Evolutionary conservation across 2,888 invertebrate species (phyloP), one percentile per base, ranked within the genome.

Genomic region (Panopea generosa): DNA sequence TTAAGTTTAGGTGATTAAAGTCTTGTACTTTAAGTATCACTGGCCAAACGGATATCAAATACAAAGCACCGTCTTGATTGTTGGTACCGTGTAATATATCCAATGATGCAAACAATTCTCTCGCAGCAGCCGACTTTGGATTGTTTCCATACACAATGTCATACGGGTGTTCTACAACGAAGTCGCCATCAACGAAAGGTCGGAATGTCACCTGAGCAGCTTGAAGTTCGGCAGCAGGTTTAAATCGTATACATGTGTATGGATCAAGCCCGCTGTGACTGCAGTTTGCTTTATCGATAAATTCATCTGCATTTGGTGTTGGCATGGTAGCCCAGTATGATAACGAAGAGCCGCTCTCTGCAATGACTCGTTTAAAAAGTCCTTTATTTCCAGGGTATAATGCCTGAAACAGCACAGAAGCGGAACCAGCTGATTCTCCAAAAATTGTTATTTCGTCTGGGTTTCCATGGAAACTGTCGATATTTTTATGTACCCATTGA

Each of bases 401-500:
- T 2, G 76, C 65, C 50, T 80, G 76, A 16, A 55, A 63, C 49
- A 71, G n/a, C 9, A 73, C 76, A 20, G 72, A 68, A 22, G 63
- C 57, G 1, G 62, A 52, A 2, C 80, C 80, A 11, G 80, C 80
- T 1, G 76, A 77, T 45, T 73, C 70, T 14, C 80, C 80, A 50
- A 80, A 80, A 49, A 80, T 62, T 0, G 80, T 80, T 9, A 80
- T 40, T 38, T 66, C 40, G 33, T 65, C 45, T 14, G 65, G 71
- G 22, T 80, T 53, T 18, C 79, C 79, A 16, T 38, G 29, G 38
- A 76, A 80, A n/a, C 55, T 45, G 11, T 22, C 47, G 14, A 80
- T 80, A 47, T 80, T 76, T 7, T 72, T 43, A 56, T 76, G 70
- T 7, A 80, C 70, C 79, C 79, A 80, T 69, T 72, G 65, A 6